These are phyloP conservation scores for Catharus bicknelli DNA, from an alignment of 2,113 vertebrate species.

Conservation along the genomic window DNA sequence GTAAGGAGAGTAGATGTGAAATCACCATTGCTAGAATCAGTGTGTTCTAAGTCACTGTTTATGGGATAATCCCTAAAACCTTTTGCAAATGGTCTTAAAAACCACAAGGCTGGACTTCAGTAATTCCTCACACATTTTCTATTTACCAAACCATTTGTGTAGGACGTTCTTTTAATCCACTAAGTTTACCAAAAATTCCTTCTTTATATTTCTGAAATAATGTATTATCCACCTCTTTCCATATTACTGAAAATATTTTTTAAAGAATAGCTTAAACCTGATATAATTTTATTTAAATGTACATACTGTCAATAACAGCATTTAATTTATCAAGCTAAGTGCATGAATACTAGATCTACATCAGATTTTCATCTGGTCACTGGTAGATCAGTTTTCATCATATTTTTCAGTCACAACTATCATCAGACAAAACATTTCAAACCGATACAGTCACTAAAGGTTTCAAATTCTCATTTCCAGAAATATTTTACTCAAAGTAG, in stretches of 20 bases:
- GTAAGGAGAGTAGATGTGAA: neutral
- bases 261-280: neutral
- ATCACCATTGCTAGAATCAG: neutral
- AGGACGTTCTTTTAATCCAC: neutral
- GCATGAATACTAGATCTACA: neutral
- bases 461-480: neutral
- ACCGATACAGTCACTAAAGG: neutral
- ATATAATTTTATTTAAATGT: neutral
- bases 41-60: neutral
- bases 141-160: neutral
- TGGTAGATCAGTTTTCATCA: neutral
- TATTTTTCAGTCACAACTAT: neutral
- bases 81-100: neutral
- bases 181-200: neutral
- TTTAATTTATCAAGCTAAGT: neutral
- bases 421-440: neutral
- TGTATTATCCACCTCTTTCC: neutral
- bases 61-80: neutral
- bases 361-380: neutral
- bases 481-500: neutral
- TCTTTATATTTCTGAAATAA: neutral
- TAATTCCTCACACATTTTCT: neutral
- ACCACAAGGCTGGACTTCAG: neutral
- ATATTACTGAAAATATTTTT: neutral
- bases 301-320: neutral